Base-by-base conservation (phyloP, 2,797 vertebrate genomes). In the Ptychobarbus kaznakovi region DNA sequence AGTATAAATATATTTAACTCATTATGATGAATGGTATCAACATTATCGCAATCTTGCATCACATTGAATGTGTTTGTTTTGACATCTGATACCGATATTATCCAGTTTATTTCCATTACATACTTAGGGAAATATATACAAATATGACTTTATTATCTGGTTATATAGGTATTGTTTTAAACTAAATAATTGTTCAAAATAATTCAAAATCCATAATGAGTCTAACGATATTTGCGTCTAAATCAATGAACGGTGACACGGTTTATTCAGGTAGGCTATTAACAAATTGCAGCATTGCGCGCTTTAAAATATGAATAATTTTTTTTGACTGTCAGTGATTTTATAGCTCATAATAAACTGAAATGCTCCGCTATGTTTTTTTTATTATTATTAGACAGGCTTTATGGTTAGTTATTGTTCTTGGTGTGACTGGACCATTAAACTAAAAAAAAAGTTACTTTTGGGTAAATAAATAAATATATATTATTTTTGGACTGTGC, bases 311-410 rank as follows among this genome's bases (percentile, higher is more conserved):
- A 20, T 11, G 0, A 53, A 53, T 20, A 7, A 22, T 22, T 38
- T 75, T 49, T 10, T 7, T 51, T 74, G 11, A 0, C 49, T 53
- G 2, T 32, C 73, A 56, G 7, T 56, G 7, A 18, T 73, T 76
- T 56, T 56, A 22, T 76, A 6, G 1, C 7, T 38, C 20, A 2
- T 75, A 11, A 7, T 75, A 12, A 53, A 49, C 46, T 65, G 58
- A 61, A 63, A 63, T 63, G 22, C 3, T 20, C 22, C 2, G 3
- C 56, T 58, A 8, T 58, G n/a, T 2, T 58, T n/a, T 22, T 58
- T 11, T n/a, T 3, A 3, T 58, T 58, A 3, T n/a, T n/a, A 6
- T 42, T 69, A 1, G 0, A 44, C 2, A 3, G 0, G 7, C 1
- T 72, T 49, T 49, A 49, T 74, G 15, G 25, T 49, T 63, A 28